Evolutionary conservation across 2,888 invertebrate species (phyloP).

Genomic region (Rapana venosa): DNA sequence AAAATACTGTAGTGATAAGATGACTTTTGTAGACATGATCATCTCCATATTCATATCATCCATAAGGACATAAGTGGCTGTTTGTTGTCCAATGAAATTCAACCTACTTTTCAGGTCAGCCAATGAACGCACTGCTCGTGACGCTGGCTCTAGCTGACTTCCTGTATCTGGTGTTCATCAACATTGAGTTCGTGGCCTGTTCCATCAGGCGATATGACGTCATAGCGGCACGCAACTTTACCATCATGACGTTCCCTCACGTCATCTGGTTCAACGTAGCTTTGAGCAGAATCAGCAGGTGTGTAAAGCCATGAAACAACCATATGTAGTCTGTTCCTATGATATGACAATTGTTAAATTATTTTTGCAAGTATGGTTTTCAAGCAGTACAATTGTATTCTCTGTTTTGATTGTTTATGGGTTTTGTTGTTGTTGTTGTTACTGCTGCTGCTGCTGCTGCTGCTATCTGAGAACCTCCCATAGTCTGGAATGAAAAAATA

Average conservation of each 20-base stretch:
- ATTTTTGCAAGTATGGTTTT: not conserved
- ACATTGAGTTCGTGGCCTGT: constrained; percentile 21
- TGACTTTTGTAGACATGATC: no score
- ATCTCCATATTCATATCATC: no score
- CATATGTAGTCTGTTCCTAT: not conserved
- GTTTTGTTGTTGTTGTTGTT: no score
- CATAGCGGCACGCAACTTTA: constrained; percentile 26
- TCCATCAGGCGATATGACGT: not conserved
- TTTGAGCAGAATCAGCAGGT: constrained; percentile 24
- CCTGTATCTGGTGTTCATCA: constrained; percentile 17
- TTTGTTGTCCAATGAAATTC: not conserved
- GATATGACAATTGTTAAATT: not conserved
- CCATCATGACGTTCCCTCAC: constrained; percentile 33
- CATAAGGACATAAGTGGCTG: no score
- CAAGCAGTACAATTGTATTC: not conserved
- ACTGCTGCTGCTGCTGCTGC: no score
- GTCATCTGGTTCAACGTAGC: constrained; percentile 17
- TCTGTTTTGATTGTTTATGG: no score
- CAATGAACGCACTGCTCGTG: constrained; percentile 13
- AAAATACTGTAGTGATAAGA: no score
- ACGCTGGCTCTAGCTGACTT: constrained; percentile 29
- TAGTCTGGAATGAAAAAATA: no score
- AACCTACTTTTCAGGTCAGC: not conserved
- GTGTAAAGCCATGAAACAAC: not conserved
- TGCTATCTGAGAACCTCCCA: no score